These are phyloP conservation scores for Nannospalax galili DNA, from an alignment of 2,113 vertebrate species.

Conservation along the genomic window DNA sequence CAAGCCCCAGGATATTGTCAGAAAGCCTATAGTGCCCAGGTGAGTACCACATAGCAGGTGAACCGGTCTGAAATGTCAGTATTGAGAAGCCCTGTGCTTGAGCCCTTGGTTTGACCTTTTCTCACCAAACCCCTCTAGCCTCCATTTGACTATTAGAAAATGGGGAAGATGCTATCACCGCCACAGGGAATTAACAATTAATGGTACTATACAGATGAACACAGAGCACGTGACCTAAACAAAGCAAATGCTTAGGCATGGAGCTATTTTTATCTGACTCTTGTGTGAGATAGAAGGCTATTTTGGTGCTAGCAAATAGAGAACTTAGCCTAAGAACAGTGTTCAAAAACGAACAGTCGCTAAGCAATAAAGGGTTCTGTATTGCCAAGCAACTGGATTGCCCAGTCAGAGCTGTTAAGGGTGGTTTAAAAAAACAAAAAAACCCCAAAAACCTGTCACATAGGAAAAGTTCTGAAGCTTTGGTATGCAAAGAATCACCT, in stretches of 20 bases:
- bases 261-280: neutral
- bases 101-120: neutral
- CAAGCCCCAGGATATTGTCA: neutral
- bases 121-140: neutral
- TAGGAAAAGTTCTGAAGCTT: neutral
- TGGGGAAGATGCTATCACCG: neutral
- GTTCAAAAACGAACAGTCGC: neutral
- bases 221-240: neutral
- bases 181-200: neutral
- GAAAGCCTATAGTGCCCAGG: neutral
- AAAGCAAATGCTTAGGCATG: neutral
- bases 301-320: constrained; percentile 5
- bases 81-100: neutral
- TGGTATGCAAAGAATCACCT: neutral
- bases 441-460: neutral
- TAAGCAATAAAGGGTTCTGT: constrained; percentile 2
- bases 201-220: neutral
- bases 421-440: too few relatives aligned
- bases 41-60: neutral
- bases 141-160: neutral
- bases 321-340: constrained; percentile 24
- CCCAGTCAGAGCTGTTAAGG: neutral
- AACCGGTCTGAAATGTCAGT: neutral
- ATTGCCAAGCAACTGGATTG: neutral
- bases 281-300: neutral